Evolutionary conservation across 2,113 vertebrate genomes (phyloP).

Genomic region (Hystrix cristata): DNA sequence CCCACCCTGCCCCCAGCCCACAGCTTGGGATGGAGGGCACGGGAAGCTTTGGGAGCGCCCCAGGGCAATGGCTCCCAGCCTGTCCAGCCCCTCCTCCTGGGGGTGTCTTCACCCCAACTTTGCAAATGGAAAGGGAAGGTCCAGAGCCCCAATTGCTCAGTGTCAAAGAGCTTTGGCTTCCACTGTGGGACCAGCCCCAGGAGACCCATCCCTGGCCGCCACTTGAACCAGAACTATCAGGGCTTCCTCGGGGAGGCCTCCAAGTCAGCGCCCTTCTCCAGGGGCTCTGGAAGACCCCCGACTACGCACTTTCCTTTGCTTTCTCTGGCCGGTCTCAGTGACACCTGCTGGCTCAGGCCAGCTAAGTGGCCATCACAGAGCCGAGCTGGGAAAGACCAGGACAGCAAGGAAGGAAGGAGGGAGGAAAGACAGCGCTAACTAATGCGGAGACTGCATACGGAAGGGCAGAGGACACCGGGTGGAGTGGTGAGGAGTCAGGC

Average conservation of each 20-base stretch:
- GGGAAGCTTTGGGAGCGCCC: background rate
- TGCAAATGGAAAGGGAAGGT: background rate
- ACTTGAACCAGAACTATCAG: no score
- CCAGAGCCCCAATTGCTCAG: background rate
- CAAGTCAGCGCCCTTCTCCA: accelerated
- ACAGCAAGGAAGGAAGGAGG: background rate
- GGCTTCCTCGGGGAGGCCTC: background rate
- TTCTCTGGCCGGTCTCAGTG: background rate
- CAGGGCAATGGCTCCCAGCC: background rate
- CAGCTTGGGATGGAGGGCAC: background rate
- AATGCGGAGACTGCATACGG: background rate
- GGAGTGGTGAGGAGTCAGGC: background rate
- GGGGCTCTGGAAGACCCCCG: background rate
- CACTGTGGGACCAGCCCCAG: background rate
- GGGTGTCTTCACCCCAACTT: background rate
- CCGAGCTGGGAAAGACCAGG: background rate
- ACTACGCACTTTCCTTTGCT: background rate
- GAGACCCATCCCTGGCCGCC: background rate
- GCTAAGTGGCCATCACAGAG: background rate
- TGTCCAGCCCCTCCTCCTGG: background rate
- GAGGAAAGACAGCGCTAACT: background rate
- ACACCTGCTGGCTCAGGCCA: slow-evolving; percentile 9
- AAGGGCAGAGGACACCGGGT: no score
- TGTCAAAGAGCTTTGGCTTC: background rate
- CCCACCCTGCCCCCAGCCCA: background rate